phyloP scores from a whole-genome alignment of 2,888 invertebrate species.

The Agrotis ipsilon region DNA sequence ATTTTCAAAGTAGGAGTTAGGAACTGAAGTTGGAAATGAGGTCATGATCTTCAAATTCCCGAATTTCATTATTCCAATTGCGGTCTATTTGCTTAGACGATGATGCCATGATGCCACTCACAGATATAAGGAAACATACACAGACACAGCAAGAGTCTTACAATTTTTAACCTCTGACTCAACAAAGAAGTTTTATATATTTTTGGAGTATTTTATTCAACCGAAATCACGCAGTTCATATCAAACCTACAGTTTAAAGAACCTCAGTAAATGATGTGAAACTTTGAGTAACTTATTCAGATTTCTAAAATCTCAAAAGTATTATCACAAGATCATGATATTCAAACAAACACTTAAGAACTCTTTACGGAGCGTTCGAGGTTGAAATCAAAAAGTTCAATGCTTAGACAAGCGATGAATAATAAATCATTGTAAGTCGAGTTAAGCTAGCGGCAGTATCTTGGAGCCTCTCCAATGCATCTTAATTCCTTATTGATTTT shows the following conservation, averaged over 20 bases:
- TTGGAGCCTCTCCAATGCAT: constrained; percentile 51
- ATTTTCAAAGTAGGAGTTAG: too few species aligned
- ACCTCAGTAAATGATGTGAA: not conserved
- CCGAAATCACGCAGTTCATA: not conserved
- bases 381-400: constrained; percentile 37
- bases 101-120: too few species aligned
- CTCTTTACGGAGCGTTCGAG: constrained; percentile 13
- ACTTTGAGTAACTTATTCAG: not conserved
- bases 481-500: constrained; percentile 50
- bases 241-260: not conserved
- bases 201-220: not conserved
- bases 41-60: too few species aligned
- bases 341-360: constrained; percentile 17
- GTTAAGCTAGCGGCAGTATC: constrained; percentile 12
- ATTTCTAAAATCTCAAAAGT: not conserved
- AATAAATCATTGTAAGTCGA: constrained; percentile 32
- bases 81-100: too few species aligned
- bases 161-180: too few species aligned
- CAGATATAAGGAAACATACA: too few species aligned
- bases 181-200: too few species aligned
- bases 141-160: too few species aligned
- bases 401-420: constrained; percentile 31
- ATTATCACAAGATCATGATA: not conserved
- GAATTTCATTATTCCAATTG: too few species aligned
- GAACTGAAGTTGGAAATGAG: too few species aligned